Percentiles rank a stretch among this genome's conserved stretches.
These are phyloP conservation scores for Platanista minor DNA, from an alignment of 2,113 vertebrate species.

Conservation along the genomic window DNA sequence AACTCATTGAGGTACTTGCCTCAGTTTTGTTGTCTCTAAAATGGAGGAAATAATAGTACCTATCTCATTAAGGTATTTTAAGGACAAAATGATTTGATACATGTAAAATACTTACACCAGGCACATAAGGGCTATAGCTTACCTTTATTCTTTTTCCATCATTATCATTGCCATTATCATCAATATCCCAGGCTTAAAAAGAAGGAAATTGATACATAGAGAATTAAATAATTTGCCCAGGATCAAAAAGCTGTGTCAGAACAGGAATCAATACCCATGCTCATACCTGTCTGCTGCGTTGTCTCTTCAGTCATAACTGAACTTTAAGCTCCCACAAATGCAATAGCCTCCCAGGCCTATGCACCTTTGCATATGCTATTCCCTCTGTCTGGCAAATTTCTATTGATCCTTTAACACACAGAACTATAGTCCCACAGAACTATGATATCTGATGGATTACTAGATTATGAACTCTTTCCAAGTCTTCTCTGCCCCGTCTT, in stretches of 20 bases:
- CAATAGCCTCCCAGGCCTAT: background rate
- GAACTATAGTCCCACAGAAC: background rate
- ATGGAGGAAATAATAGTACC: background rate
- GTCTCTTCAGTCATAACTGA: background rate
- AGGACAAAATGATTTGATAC: background rate
- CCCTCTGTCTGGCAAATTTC: background rate
- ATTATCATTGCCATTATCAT: background rate
- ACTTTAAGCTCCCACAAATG: background rate
- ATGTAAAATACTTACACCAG: background rate
- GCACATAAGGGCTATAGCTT: background rate
- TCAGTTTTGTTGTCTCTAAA: background rate
- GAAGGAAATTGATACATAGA: background rate
- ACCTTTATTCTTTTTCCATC: background rate
- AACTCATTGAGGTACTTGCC: background rate
- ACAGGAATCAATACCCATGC: background rate
- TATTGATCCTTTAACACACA: background rate
- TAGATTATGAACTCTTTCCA: background rate
- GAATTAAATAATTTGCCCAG: background rate
- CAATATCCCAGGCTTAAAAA: background rate
- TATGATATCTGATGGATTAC: background rate
- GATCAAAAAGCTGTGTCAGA: background rate
- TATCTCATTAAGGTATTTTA: background rate
- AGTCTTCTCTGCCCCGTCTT: background rate
- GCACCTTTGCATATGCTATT: background rate
- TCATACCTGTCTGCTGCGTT: accelerated